Evolutionary conservation across 2,113 vertebrate genomes (phyloP).

Genomic region (Urocynchramus pylzowi): DNA sequence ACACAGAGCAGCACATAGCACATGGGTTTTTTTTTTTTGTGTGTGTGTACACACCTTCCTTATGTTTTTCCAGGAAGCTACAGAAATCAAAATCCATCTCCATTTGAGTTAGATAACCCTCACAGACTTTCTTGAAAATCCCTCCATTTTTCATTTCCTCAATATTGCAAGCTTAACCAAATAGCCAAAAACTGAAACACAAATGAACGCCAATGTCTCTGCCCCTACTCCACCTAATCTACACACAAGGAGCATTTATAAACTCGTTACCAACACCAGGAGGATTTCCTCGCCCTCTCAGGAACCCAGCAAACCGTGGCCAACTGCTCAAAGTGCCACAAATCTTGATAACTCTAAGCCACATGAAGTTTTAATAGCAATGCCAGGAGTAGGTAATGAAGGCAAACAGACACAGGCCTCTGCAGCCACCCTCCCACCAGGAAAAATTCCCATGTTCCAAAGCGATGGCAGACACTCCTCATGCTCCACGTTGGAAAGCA

Average conservation of each 20-base stretch:
- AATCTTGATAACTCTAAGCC: neutral
- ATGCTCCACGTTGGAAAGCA: neutral
- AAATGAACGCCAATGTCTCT: neutral
- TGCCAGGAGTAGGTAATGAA: neutral
- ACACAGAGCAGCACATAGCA: neutral
- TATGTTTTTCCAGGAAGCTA: neutral
- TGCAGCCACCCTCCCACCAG: neutral
- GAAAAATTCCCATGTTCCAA: fast-evolving
- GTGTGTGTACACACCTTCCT: neutral
- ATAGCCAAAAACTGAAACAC: neutral
- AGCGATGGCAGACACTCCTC: neutral
- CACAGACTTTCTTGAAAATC: neutral
- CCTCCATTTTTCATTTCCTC: neutral
- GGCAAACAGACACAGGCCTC: neutral
- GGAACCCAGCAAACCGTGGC: neutral
- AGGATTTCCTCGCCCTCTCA: neutral
- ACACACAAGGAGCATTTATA: neutral
- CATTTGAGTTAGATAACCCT: neutral
- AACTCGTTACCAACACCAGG: neutral
- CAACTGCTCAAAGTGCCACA: neutral
- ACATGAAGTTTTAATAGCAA: neutral
- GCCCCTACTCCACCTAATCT: fast-evolving
- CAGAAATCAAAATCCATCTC: neutral
- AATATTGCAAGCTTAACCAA: neutral
- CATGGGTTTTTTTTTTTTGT: neutral